phyloP scores from a whole-genome alignment of 1,140 invertebrate genomes.

The Drosophila pseudoobscura region DNA sequence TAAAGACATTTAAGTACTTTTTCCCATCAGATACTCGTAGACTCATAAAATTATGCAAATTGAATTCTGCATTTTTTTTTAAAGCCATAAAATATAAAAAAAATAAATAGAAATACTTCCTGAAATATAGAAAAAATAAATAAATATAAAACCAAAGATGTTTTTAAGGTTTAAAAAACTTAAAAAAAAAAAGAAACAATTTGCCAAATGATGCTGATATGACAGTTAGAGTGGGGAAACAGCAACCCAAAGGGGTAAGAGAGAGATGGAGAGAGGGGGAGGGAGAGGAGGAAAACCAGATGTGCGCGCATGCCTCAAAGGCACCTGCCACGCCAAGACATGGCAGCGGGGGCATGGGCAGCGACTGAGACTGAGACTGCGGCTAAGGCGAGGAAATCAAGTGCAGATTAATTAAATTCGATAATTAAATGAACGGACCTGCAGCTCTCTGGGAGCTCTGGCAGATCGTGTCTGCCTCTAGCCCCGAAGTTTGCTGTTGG shows the following conservation, averaged over 20 bases:
- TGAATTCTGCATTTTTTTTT: no score
- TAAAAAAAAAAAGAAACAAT: conserved; percentile 63
- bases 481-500: conserved; percentile 52
- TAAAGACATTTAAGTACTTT: no score
- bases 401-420: conserved; percentile 82
- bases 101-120: no score
- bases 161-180: conserved; percentile 3
- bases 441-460: conserved; percentile 24
- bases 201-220: conserved; percentile 68
- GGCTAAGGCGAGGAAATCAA: conserved; percentile 75
- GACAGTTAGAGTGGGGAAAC: conserved; percentile 34
- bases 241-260: conserved; percentile 10
- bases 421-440: conserved; percentile 77
- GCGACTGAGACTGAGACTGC: conserved; percentile 18
- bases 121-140: no score
- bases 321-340: conserved; percentile 45
- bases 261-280: neutral
- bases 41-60: no score
- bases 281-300: conserved; percentile 45
- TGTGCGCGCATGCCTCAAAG: conserved; percentile 54
- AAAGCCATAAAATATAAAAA: no score
- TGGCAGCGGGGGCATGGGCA: neutral
- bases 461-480: conserved; percentile 63
- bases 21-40: no score
- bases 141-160: conserved; percentile 13